Evolutionary conservation across 1,140 invertebrate genomes (phyloP).

Genomic region (Brachionus angularis): DNA sequence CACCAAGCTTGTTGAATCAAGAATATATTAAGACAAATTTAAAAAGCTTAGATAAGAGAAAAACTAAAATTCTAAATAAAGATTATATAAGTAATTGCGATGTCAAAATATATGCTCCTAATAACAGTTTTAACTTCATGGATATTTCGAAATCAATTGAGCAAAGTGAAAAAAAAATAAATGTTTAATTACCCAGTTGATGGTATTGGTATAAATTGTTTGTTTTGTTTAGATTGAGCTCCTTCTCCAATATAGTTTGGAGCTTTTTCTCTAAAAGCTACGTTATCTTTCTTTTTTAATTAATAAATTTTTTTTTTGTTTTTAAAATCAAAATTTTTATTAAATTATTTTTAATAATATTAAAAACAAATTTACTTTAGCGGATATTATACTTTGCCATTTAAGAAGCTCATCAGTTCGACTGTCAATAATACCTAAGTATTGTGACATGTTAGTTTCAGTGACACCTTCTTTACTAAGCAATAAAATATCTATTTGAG

Average conservation of each 20-base stretch:
- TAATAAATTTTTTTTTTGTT: background rate
- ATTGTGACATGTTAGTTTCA: constrained; percentile 57
- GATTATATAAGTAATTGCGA: constrained; percentile 15
- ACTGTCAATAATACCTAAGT: constrained; percentile 58
- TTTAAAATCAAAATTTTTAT: background rate
- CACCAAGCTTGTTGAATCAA: no score
- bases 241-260: constrained; percentile 40
- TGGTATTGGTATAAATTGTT: constrained; percentile 19
- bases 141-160: constrained; percentile 3
- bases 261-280: constrained; percentile 39
- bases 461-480: constrained; percentile 54
- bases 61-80: background rate
- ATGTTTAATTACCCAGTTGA: constrained; percentile 32
- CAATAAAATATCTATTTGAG: constrained; percentile 56
- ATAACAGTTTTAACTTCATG: constrained; percentile 10
- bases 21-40: no score
- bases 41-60: no score
- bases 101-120: background rate
- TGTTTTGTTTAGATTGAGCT: constrained; percentile 19
- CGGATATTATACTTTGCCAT: constrained; percentile 50
- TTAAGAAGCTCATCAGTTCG: constrained; percentile 57
- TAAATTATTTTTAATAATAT: background rate
- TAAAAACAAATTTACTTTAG: constrained; percentile 49
- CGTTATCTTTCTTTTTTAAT: constrained; percentile 31
- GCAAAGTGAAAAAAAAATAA: background rate